phyloP scores from a whole-genome alignment of 92 coral and sea anemone species.

The Desmophyllum pertusum region DNA sequence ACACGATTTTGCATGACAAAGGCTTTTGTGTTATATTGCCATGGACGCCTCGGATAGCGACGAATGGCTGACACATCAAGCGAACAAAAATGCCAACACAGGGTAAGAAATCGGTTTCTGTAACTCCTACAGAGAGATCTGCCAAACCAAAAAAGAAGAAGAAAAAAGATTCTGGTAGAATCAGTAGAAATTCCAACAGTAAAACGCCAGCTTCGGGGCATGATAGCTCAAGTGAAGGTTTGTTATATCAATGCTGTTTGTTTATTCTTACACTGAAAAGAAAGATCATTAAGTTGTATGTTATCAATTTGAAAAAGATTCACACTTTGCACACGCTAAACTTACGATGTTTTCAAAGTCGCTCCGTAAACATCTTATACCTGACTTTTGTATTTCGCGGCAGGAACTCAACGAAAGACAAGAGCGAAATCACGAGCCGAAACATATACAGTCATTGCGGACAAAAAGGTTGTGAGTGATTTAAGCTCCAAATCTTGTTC shows the following conservation, averaged over 20 bases:
- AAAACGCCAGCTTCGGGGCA: constrained; percentile 60
- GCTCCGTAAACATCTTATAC: background rate
- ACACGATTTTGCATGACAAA: constrained; percentile 30
- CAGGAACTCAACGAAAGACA: constrained; percentile 22
- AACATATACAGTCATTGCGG: background rate
- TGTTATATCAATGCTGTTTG: constrained; percentile 40
- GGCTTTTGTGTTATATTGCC: constrained; percentile 55
- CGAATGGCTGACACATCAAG: constrained; percentile 32
- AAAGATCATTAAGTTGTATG: constrained; percentile 21
- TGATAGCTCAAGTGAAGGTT: constrained; percentile 82
- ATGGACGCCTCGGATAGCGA: constrained; percentile 60
- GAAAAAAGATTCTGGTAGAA: constrained; percentile 58
- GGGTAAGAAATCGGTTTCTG: constrained; percentile 61
- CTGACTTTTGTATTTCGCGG: background rate
- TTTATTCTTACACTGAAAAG: constrained; percentile 17
- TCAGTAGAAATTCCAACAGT: background rate
- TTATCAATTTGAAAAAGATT: constrained; percentile 27
- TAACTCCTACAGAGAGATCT: constrained; percentile 60
- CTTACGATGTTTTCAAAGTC: background rate
- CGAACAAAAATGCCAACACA: constrained; percentile 70
- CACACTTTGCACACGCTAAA: background rate
- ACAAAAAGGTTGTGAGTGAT: background rate
- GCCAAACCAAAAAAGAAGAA: constrained; percentile 77
- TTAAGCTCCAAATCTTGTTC: constrained; percentile 20
- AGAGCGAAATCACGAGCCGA: constrained; percentile 25